These are phyloP conservation scores for Cosmorhoe ocellata DNA, from an alignment of 2,888 invertebrate genomes.

Conservation along the genomic window DNA sequence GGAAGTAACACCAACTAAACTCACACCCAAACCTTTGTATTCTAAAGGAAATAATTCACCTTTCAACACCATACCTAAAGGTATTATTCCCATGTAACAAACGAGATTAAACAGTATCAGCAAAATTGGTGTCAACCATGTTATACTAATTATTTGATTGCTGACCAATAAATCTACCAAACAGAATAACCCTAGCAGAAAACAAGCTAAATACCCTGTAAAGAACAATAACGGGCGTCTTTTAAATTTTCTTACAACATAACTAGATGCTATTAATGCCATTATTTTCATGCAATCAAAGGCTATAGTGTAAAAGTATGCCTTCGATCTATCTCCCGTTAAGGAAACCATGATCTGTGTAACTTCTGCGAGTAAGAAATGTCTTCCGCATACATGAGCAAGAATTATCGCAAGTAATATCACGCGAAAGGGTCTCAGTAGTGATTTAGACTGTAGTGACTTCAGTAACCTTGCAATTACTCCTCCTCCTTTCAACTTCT, in stretches of 20 bases:
- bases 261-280: slow-evolving; percentile 5
- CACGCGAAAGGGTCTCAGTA: slow-evolving; percentile 2
- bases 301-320: slow-evolving; percentile 4
- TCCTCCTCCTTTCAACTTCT: neutral
- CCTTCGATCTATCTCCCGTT: slow-evolving; percentile 1
- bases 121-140: slow-evolving; percentile 7
- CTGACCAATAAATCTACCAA: neutral
- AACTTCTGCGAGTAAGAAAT: slow-evolving; percentile 6
- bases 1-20: slow-evolving; percentile 26
- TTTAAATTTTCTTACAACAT: slow-evolving; percentile 4
- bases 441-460: neutral
- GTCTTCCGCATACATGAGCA: slow-evolving; percentile 1
- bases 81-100: slow-evolving; percentile 8
- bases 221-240: slow-evolving; percentile 2
- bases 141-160: neutral
- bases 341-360: slow-evolving; percentile 12
- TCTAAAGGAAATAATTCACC: slow-evolving; percentile 42
- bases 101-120: slow-evolving; percentile 6
- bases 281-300: slow-evolving; percentile 14
- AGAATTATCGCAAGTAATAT: neutral
- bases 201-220: slow-evolving; percentile 1
- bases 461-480: neutral
- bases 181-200: slow-evolving; percentile 5
- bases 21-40: slow-evolving; percentile 32
- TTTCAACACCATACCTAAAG: slow-evolving; percentile 3